A percentile compares a stretch with the other conserved stretches of the same genome.
Evolutionary conservation across 2,888 invertebrate genomes (phyloP).

Genomic region (Vanessa cardui): DNA sequence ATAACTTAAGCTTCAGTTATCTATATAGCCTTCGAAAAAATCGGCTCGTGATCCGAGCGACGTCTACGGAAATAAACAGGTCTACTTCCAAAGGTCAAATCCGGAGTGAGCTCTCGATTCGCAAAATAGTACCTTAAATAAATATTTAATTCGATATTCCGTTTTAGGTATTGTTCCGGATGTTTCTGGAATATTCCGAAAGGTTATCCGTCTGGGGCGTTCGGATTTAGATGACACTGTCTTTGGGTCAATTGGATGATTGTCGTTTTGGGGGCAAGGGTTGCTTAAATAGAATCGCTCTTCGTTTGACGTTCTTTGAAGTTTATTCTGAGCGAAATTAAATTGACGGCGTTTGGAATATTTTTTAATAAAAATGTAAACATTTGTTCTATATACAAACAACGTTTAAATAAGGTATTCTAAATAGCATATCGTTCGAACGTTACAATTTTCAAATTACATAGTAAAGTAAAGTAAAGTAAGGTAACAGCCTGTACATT

Average conservation of each 20-base stretch:
- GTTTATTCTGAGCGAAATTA: background rate
- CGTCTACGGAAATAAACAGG: conserved; percentile 40
- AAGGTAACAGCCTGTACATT: too few relatives aligned
- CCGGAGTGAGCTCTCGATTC: conserved; percentile 19
- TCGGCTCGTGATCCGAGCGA: conserved; percentile 30
- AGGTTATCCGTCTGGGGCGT: conserved; percentile 34
- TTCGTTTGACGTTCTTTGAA: conserved; percentile 8
- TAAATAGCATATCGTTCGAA: too few relatives aligned
- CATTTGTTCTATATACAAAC: too few relatives aligned
- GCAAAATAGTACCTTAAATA: conserved; percentile 40
- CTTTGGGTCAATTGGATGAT: conserved; percentile 28
- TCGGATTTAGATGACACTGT: conserved; percentile 32
- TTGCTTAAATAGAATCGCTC: conserved; percentile 11
- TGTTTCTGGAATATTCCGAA: conserved; percentile 37
- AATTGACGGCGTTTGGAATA: conserved; percentile 10
- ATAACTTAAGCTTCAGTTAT: conserved; percentile 12
- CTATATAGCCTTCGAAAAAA: conserved; percentile 31
- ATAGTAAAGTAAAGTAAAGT: too few relatives aligned
- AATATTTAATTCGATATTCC: conserved; percentile 44
- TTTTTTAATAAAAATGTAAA: too few relatives aligned
- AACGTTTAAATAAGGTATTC: too few relatives aligned
- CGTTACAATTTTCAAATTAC: too few relatives aligned
- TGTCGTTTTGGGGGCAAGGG: conserved; percentile 21
- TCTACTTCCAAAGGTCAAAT: conserved; percentile 40
- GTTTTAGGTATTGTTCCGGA: conserved; percentile 38